Conservation (phyloP, 2,113 vertebrate genomes). For the Mirounga angustirostris region DNA sequence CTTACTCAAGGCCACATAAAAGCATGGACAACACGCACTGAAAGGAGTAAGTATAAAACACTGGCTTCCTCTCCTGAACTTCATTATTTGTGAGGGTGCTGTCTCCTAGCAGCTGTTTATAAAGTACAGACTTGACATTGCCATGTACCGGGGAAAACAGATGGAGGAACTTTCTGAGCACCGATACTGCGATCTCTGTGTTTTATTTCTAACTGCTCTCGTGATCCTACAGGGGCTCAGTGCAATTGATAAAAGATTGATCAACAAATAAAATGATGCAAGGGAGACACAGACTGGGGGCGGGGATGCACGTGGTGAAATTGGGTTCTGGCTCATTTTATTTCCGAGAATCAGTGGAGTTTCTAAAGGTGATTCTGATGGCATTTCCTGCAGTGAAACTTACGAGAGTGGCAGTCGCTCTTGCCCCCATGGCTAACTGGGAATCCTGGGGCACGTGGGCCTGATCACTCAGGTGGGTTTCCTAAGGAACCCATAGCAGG, state of each 20-base stretch:
- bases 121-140: constrained; percentile 25
- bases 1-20: not conserved
- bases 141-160: not conserved
- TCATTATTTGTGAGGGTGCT: not conserved
- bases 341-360: not conserved
- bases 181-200: accelerated
- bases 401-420: accelerated
- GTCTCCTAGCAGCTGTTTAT: constrained; percentile 62
- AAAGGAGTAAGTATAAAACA: not conserved
- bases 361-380: not conserved
- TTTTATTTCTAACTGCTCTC: not conserved
- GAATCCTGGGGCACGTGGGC: not conserved
- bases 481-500: not conserved
- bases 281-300: not conserved
- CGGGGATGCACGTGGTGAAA: accelerated
- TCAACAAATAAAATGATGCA: not conserved
- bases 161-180: not conserved
- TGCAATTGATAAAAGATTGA: not conserved
- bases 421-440: not conserved
- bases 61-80: not conserved
- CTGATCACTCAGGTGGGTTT: too few relatives aligned
- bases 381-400: accelerated
- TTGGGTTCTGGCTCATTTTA: not conserved
- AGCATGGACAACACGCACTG: not conserved
- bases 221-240: not conserved